Evolutionary conservation across 2,113 vertebrate species (phyloP), one percentile per base, ranked within the genome.

Genomic region (Chloropsis hardwickii): DNA sequence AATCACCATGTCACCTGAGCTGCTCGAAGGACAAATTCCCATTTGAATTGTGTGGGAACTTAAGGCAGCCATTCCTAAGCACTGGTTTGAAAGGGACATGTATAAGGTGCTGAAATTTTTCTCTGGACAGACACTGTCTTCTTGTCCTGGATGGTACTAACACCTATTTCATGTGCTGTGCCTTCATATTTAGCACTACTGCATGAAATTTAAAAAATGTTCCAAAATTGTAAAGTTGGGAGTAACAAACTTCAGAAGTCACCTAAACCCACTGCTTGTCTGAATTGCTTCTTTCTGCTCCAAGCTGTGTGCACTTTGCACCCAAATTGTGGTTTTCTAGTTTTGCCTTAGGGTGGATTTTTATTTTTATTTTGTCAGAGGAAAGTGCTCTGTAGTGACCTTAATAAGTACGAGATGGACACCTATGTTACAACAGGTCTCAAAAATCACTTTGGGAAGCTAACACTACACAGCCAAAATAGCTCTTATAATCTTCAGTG

Each of bases 21-120:
- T 58, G 25, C 12, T 27, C 60, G n/a, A 60, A 45, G 44, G 18
- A 20, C 19, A 64, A n/a, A 48, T 24, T 71, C 40, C 50, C 28
- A 12, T 45, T 53, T 61, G 58, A 53, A 13, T 45, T 0, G 0
- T 9, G 22, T 29, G n/a, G 28, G 50, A 80, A 27, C 15, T 61
- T 54, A 5, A 50, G 50, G 21, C 33, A 86, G 47, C 19, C 23
- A 54, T 53, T 74, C 40, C 62, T 44, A 42, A 64, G 35, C 8
- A 14, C 19, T 47, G 5, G 7, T 76, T 56, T 57, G 53, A 71
- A 84, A 82, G 19, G 37, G 22, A n/a, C 0, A 0, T 42, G 20
- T 23, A 7, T 40, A 50, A 65, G 14, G 14, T 42, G n/a, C 22
- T 80, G 17, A 14, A 0, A 37, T 12, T 61, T 16, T 31, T 72